Evolutionary conservation across 2,888 invertebrate genomes (phyloP), one percentile per base, ranked within the genome.

Genomic region (Campoletis raptor): DNA sequence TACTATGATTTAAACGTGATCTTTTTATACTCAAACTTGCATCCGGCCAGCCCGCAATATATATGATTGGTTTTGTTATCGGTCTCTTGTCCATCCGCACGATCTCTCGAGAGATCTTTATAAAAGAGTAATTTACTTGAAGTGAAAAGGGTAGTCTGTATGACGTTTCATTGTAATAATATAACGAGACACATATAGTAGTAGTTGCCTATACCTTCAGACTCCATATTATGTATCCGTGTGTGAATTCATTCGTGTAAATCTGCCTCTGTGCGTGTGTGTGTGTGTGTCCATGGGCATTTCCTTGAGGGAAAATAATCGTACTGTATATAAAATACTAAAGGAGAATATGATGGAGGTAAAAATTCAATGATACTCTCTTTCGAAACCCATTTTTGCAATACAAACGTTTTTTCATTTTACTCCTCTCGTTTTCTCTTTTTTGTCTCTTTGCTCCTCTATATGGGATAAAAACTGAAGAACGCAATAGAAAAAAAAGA

Each of bases 61-160:
- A 40, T 69, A 70, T 64, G 61, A 86, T 84, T 64, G 78, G 84
- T 79, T 86, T 84, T 69, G 79, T 84, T 64, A 84, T 81, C 83
- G 54, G 76, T 66, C 69, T 74, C 84, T 54, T 48, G 78, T 81
- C 69, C 74, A 52, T 78, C 45, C 40, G n/a, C n/a, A 42, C 57
- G 67, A 72, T 81, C 79, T 72, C 81, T 36, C 69, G 74, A 81
- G 81, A 66, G 40, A 40, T 52, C 42, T 78, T 70, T 40, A 18
- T 69, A 24, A 83, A 76, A 80, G 76, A 48, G 72, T 80, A 80
- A 83, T 83, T 80, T 77, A 76, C 77, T 76, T 74, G 57, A 54
- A 57, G 70, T 76, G 66, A 48, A 30, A 70, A 37, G 37, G 70
- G 70, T 57, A 82, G 30, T 76, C 82, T 67, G 69, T 18, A 18